Base-by-base conservation (phyloP, 2,797 vertebrate genomes). In the Champsocephalus gunnari region DNA sequence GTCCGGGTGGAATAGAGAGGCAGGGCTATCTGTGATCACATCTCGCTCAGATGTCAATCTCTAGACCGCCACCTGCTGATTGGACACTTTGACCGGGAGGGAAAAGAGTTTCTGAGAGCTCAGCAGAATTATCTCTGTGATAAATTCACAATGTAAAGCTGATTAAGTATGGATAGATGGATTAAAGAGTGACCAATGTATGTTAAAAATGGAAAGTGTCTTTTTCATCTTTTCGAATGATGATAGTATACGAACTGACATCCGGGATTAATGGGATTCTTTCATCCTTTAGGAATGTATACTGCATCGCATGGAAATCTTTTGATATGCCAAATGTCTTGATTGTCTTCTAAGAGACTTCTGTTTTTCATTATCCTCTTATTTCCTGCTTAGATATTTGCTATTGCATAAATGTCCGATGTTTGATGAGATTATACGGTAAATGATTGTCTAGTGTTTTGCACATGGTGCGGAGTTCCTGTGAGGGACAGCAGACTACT, bases 1-100 rank as follows among this genome's bases (percentile, higher is more conserved):
- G 78, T 90, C 93, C 90, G 75, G 82, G 81, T 90, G 94, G 93
- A 93, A 93, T 91, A 87, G 90, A 91, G 81, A 79, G 64, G 74
- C 43, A 85, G 57, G 73, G 75, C 77, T 92, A 90, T 91, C 90
- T 90, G 88, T 86, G 89, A 89, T 92, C 88, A 80, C 82, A 93
- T 94, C 93, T 93, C 91, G 9, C 90, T 86, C 83, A 67, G 85
- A 86, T 87, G 92, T 87, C 88, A 90, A 84, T 93, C 79, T 80
- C 68, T 77, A 79, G 74, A 72, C 79, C 80, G 67, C 83, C 87
- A 91, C 91, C 83, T 87, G 88, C 89, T 83, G 87, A 93, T 85
- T 84, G 86, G 88, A 87, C 83, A 66, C 81, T 84, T 75, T 12
- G 19, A 66, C 57, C 28, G 19, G 71, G 50, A 71, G 56, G 44